A percentile compares a stretch with the other conserved stretches of the same genome.
Evolutionary conservation across 2,888 invertebrate species (phyloP).

Genomic region (Ptychoptera albimana): DNA sequence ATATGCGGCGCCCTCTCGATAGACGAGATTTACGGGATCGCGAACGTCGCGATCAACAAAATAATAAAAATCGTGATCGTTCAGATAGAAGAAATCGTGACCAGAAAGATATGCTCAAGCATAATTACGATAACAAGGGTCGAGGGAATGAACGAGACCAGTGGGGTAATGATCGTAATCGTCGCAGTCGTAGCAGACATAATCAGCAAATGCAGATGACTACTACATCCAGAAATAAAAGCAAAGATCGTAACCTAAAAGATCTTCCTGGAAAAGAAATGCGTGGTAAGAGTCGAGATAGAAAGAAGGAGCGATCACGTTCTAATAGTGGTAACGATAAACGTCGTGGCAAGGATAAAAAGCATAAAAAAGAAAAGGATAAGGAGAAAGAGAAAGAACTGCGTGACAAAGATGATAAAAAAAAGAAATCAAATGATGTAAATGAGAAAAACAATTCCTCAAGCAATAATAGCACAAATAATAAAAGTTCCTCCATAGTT

Average conservation of each 20-base stretch:
- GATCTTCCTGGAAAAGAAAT: conserved; percentile 1
- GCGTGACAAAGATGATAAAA: too few species aligned
- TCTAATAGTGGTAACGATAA: conserved; percentile 10
- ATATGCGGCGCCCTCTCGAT: conserved; percentile 1
- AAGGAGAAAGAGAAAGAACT: conserved; percentile 13
- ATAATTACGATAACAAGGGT: not conserved
- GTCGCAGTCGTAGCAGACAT: not conserved
- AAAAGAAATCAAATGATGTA: too few species aligned
- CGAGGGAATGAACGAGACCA: conserved; percentile 1
- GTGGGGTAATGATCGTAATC: conserved; percentile 4
- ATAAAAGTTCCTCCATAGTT: too few species aligned
- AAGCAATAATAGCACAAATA: too few species aligned
- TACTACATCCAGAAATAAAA: not conserved
- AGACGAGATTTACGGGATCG: conserved; percentile 29
- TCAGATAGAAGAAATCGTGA: not conserved
- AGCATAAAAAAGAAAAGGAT: conserved; percentile 25
- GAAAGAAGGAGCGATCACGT: conserved; percentile 7
- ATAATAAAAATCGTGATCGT: not conserved
- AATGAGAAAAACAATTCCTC: too few species aligned
- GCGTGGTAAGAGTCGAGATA: not conserved
- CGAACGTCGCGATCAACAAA: conserved; percentile 1
- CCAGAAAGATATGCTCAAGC: not conserved
- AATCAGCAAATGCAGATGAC: not conserved
- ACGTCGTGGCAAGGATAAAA: conserved; percentile 20
- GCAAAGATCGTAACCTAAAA: conserved; percentile 3